phyloP scores from a whole-genome alignment of 2,113 vertebrate species.

The Halichoerus grypus region DNA sequence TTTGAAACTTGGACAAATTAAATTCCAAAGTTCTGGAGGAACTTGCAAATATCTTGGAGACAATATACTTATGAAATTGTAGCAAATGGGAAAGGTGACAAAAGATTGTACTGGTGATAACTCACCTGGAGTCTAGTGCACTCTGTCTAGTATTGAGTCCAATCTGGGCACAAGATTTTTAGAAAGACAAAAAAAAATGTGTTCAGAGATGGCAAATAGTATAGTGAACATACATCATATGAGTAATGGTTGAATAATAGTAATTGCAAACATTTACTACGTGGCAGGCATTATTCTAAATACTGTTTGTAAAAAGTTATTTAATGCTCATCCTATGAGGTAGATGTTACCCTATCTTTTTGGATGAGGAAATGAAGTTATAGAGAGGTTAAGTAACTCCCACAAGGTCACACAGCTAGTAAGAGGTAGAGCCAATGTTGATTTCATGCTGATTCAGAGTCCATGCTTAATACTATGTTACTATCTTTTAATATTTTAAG shows the following conservation, averaged over 20 bases:
- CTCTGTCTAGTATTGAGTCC: neutral
- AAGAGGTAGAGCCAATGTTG: neutral
- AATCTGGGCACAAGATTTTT: neutral
- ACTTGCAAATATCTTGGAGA: neutral
- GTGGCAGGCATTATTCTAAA: slow-evolving; percentile 35
- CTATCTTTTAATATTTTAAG: slow-evolving; percentile 12
- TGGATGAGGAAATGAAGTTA: neutral
- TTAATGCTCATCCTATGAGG: slow-evolving; percentile 8
- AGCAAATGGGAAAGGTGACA: neutral
- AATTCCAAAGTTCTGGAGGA: slow-evolving; percentile 21
- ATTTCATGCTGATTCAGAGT: slow-evolving; percentile 21
- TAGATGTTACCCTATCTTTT: neutral
- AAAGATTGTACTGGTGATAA: slow-evolving; percentile 21
- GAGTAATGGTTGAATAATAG: neutral
- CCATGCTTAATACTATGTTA: neutral
- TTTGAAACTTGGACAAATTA: neutral
- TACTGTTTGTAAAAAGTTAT: neutral
- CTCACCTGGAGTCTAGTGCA: neutral
- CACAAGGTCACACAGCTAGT: neutral
- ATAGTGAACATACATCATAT: neutral
- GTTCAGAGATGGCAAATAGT: neutral
- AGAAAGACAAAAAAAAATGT: slow-evolving; percentile 4
- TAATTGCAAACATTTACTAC: neutral
- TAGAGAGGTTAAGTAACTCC: neutral
- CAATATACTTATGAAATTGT: slow-evolving; percentile 2